Percentiles rank a stretch among this genome's conserved stretches.
phyloP scores from a whole-genome alignment of 1,140 invertebrate species.

The Ceratina calcarata region DNA sequence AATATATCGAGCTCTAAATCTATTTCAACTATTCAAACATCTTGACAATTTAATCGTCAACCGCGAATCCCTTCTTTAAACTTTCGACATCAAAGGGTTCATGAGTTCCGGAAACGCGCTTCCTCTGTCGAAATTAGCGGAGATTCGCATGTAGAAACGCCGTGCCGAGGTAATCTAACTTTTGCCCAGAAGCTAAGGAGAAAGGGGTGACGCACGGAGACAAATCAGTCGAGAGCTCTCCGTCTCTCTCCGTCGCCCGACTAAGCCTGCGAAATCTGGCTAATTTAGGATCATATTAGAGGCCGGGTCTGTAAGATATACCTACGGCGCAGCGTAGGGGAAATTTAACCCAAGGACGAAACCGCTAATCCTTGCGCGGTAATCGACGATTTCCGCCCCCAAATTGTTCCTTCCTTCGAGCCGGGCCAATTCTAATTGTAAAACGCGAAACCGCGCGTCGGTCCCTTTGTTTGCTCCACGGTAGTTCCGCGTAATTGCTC shows the following conservation, averaged over 20 bases:
- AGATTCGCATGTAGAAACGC: conserved; percentile 6
- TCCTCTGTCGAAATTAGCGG: conserved; percentile 29
- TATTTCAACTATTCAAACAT: too few relatives aligned
- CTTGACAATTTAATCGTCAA: too few relatives aligned
- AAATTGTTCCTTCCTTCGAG: conserved; percentile 64
- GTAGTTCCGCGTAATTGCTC: neutral
- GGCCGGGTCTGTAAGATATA: conserved; percentile 53
- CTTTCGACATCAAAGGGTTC: neutral
- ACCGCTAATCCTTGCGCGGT: conserved; percentile 69
- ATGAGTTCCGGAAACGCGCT: conserved; percentile 18
- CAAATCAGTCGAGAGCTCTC: conserved; percentile 35
- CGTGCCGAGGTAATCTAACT: conserved; percentile 33
- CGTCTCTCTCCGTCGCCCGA: neutral
- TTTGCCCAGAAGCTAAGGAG: conserved; percentile 18
- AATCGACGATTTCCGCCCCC: conserved; percentile 72
- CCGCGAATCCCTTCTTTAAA: conserved; percentile 3
- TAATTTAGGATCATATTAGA: conserved; percentile 60
- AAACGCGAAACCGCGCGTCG: conserved; percentile 40
- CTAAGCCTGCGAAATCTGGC: conserved; percentile 59
- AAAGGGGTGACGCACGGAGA: neutral
- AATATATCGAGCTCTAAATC: neutral
- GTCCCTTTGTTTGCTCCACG: conserved; percentile 45
- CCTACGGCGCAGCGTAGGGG: conserved; percentile 46
- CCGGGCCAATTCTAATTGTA: conserved; percentile 16
- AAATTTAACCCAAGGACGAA: conserved; percentile 60